A percentile compares a stretch with the other conserved stretches of the same genome.
phyloP scores from a whole-genome alignment of 2,888 invertebrate genomes.

The Lepeophtheirus nordmannii region DNA sequence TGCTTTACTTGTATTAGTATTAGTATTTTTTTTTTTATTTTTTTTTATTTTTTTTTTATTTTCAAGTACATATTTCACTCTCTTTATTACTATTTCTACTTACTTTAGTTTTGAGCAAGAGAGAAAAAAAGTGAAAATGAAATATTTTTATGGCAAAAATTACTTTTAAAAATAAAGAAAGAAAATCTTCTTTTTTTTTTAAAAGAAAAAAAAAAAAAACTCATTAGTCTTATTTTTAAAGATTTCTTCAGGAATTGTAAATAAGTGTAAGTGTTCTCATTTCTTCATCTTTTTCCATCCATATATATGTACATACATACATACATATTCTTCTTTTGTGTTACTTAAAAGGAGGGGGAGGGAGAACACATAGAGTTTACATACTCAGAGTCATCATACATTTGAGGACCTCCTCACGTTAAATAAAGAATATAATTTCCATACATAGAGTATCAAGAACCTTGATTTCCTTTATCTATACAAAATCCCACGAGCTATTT shows the following conservation, averaged over 20 bases:
- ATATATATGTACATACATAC: no score
- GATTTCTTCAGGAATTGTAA: conserved; percentile 3
- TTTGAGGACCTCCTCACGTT: no score
- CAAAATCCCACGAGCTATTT: no score
- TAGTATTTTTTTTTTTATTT: background rate
- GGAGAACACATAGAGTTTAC: no score
- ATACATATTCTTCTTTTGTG: no score
- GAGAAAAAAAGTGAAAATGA: background rate
- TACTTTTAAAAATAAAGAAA: background rate
- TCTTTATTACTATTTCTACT: background rate
- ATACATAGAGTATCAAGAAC: no score
- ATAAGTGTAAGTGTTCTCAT: conserved; percentile 4
- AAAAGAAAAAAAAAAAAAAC: background rate
- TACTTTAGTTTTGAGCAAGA: background rate
- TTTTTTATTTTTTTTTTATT: background rate
- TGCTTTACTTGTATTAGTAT: background rate
- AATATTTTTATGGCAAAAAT: conserved; percentile 7
- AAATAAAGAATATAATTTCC: no score
- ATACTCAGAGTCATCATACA: no score
- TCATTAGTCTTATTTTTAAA: background rate
- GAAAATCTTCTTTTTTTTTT: background rate
- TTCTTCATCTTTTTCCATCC: background rate
- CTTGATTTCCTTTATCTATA: no score
- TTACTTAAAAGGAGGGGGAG: no score
- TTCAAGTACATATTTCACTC: conserved; percentile 1